These are phyloP conservation scores for Tauraco hartlaubi DNA, from an alignment of 2,797 vertebrate species.

Conservation along the genomic window DNA sequence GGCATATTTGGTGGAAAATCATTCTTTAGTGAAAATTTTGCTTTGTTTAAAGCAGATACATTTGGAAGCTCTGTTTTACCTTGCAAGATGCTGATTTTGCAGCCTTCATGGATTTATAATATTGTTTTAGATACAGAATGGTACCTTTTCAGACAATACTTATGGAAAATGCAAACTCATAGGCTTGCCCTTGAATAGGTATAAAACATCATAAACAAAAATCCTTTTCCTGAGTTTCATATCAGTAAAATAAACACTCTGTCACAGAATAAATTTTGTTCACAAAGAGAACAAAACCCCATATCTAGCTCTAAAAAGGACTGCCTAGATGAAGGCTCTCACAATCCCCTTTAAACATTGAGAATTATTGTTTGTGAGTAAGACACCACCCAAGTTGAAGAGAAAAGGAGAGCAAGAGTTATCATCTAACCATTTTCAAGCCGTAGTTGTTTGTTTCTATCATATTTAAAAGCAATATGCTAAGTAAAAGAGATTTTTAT, in stretches of 20 bases:
- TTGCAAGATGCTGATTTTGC: background rate
- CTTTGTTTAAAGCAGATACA: background rate
- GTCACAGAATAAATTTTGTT: background rate
- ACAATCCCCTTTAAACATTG: background rate
- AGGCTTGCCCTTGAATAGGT: background rate
- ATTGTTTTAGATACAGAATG: background rate
- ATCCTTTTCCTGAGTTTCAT: background rate
- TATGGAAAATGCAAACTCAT: background rate
- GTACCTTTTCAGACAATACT: background rate
- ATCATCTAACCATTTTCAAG: background rate
- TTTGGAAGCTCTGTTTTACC: background rate
- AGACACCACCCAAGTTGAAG: background rate
- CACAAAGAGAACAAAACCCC: background rate
- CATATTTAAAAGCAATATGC: background rate
- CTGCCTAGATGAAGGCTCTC: background rate
- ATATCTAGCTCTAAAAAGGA: rapidly evolving
- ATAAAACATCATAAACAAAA: background rate
- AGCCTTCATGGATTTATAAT: background rate
- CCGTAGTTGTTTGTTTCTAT: background rate
- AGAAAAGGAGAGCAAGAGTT: background rate
- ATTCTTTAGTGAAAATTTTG: background rate
- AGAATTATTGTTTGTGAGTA: background rate
- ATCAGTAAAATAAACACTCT: background rate
- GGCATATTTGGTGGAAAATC: background rate
- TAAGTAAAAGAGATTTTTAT: background rate